Conservation (phyloP, 2,113 vertebrate genomes). For the Corythaeola cristata region DNA sequence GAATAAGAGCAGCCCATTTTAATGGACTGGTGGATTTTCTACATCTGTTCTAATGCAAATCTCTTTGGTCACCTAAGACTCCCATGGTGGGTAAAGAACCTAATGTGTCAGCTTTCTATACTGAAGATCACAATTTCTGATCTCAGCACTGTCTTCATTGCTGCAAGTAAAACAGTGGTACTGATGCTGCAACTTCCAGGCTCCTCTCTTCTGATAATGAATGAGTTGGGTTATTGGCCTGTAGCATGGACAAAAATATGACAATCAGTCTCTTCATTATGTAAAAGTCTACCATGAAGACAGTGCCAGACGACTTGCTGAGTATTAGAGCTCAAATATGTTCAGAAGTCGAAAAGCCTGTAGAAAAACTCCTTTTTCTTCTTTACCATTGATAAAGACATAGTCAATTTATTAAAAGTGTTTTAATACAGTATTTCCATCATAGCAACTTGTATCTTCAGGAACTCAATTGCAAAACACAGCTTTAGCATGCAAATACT, state of each 20-base stretch:
- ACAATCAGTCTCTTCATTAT: slow-evolving; percentile 39
- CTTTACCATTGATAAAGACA: slow-evolving; percentile 48
- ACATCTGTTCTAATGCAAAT: slow-evolving; percentile 43
- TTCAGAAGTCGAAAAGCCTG: slow-evolving; percentile 61
- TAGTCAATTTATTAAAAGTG: slow-evolving; percentile 40
- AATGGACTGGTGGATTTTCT: slow-evolving; percentile 55
- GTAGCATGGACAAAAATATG: slow-evolving; percentile 50
- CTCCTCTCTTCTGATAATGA: slow-evolving; percentile 44
- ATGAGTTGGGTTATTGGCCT: slow-evolving; percentile 61
- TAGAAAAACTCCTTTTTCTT: slow-evolving; percentile 58
- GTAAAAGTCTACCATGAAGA: slow-evolving; percentile 53
- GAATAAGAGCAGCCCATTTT: slow-evolving; percentile 37
- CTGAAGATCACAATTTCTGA: slow-evolving; percentile 35
- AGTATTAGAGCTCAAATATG: slow-evolving; percentile 46
- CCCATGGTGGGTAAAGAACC: slow-evolving; percentile 25
- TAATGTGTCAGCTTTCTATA: slow-evolving; percentile 46
- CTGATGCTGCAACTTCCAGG: slow-evolving; percentile 36
- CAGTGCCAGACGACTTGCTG: slow-evolving; percentile 63
- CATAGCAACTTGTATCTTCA: slow-evolving; percentile 55
- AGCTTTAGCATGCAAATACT: slow-evolving; percentile 56
- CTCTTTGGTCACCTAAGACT: slow-evolving; percentile 61
- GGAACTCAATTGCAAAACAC: slow-evolving; percentile 50
- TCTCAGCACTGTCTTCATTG: slow-evolving; percentile 48
- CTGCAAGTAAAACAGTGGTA: slow-evolving; percentile 35
- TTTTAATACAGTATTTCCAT: slow-evolving; percentile 48